phyloP scores from a whole-genome alignment of 2,888 invertebrate species.

The Andricus quercusramuli region DNA sequence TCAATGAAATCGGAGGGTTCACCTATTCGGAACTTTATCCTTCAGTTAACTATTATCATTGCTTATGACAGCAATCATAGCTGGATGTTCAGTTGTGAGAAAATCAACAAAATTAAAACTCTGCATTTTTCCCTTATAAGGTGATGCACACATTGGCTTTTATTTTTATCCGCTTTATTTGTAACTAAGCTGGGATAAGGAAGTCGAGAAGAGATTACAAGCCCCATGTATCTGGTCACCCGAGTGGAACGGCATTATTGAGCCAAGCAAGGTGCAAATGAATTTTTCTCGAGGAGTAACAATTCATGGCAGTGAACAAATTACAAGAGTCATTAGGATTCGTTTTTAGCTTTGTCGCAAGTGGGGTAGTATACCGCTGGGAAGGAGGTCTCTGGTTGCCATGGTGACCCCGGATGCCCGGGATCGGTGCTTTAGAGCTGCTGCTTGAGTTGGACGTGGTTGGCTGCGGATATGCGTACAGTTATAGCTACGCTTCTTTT shows the following conservation, averaged over 20 bases:
- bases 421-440: conserved; percentile 69
- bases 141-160: background rate
- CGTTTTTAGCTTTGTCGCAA: conserved; percentile 39
- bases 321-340: background rate
- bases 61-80: too few relatives aligned
- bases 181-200: background rate
- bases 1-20: too few relatives aligned
- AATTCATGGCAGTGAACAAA: conserved; percentile 8
- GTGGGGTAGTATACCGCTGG: conserved; percentile 61
- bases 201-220: background rate
- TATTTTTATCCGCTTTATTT: background rate
- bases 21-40: too few relatives aligned
- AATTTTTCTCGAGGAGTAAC: background rate
- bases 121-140: background rate
- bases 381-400: conserved; percentile 68
- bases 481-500: conserved; percentile 14
- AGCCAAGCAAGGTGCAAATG: background rate
- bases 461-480: conserved; percentile 49
- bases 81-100: background rate
- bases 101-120: background rate
- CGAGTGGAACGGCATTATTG: background rate
- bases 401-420: conserved; percentile 76
- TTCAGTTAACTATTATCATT: too few relatives aligned
- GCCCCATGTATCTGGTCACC: background rate
- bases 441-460: conserved; percentile 54